phyloP scores from a whole-genome alignment of 1,140 invertebrate genomes.

The Drosophila auraria region DNA sequence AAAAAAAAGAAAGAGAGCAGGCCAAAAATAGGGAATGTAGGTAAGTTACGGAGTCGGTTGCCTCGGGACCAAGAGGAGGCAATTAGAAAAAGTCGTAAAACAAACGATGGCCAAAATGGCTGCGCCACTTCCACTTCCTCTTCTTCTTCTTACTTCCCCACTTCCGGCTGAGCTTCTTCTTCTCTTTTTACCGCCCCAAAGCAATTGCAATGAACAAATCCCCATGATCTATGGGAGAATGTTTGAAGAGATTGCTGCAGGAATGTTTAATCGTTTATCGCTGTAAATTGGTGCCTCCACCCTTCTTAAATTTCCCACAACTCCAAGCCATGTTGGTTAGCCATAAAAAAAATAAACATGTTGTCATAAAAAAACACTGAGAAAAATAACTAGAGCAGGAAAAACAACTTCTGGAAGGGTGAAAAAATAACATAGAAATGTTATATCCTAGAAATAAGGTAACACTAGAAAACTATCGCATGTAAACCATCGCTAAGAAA shows the following conservation, averaged over 20 bases:
- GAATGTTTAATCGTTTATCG: constrained; percentile 43
- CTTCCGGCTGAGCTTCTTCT: background rate
- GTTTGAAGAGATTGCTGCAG: constrained; percentile 18
- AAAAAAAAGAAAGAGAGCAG: background rate
- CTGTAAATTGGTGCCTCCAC: constrained; percentile 8
- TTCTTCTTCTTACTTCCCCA: background rate
- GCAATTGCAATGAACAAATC: constrained; percentile 41
- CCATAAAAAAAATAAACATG: background rate
- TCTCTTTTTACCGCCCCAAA: background rate
- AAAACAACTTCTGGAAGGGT: too few species aligned
- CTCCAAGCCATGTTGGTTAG: constrained; percentile 2
- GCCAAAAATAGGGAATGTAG: constrained; percentile 24
- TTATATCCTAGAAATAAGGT: too few species aligned
- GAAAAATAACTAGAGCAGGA: background rate
- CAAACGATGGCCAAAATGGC: constrained; percentile 61
- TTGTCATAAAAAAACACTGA: constrained; percentile 3
- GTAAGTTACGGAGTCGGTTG: constrained; percentile 25
- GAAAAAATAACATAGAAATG: too few species aligned
- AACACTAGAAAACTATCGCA: too few species aligned
- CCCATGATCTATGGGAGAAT: constrained; percentile 43
- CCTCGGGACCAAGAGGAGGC: constrained; percentile 34
- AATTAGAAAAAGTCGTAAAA: constrained; percentile 73
- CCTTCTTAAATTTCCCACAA: background rate
- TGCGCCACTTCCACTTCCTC: background rate
- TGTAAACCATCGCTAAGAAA: too few species aligned